Base-by-base conservation (phyloP, 92 coral and sea anemone species). In the Diadumene lineata region DNA sequence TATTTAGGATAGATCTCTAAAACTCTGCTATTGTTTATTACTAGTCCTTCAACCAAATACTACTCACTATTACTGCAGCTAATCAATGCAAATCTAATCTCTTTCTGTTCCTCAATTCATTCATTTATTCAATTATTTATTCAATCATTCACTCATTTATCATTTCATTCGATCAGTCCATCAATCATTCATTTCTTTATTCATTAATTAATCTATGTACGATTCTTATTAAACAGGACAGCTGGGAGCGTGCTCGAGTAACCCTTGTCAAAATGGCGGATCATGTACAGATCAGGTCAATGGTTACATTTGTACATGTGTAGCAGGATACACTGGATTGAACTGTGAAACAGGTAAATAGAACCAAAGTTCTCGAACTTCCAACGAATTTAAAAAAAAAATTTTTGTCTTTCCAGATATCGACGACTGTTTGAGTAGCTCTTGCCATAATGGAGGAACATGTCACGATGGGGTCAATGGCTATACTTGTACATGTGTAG, bases 241-340 rank as follows among this genome's bases (percentile, higher is more conserved):
- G n/a, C n/a, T n/a, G n/a, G n/a, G n/a, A n/a, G n/a, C n/a, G 24
- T 53, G 58, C 24, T 53, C 58, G 4, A 4, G 58, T 23, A 53
- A 53, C 58, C 58, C 58, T 53, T 53, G 58, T 21, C 6, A 3
- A 53, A 53, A 53, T 53, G 58, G 58, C 26, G 32, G 29, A 23
- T 6, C 29, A 27, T 60, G 29, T 60, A 21, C 23, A 23, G 32
- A 62, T 62, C 38, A 62, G 27, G 68, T 62, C 68, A 62, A 62
- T 30, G 43, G 68, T 28, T 62, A 62, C 64, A 60, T 10, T 9
- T 66, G 72, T 8, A 66, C 72, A 34, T 66, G 72, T 38, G 28
- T 44, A 22, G 72, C 56, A n/a, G 72, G 72, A 66, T 66, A 17
- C 55, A 66, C 0, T 66, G 72, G 55, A 34, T 1, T 44, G 13